Evolutionary conservation across 2,113 vertebrate genomes (phyloP), one percentile per base, ranked within the genome.

Genomic region (Chloroceryle aenea): DNA sequence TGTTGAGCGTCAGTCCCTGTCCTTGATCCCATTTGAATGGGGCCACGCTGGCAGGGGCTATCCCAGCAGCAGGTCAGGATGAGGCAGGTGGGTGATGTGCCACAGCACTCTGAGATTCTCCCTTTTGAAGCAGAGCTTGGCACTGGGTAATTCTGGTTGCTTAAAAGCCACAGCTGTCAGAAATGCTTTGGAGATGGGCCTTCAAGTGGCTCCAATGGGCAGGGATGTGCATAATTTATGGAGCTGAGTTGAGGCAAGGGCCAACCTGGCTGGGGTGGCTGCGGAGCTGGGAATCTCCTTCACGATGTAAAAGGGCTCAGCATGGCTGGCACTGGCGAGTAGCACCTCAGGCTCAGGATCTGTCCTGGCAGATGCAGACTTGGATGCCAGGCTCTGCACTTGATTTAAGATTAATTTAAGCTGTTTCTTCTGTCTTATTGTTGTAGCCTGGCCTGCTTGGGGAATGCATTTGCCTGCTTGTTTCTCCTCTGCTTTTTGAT

Each of bases 161-260:
- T 96, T 97, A 97, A 97, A 97, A 97, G 97, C 96, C 79, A 90
- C 1, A 30, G 82, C 96, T 97, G 97, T 97, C 97, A 97, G 89
- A 96, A 97, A 63, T 7, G 61, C 82, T 97, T 97, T 97, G 95
- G 94, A 97, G 56, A 95, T 52, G 74, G 85, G 79, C 55, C 95
- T 97, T 97, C 96, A 96, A 91, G 93, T 15, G 21, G 86, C 78
- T 90, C 87, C 21, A 6, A 20, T n/a, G 6, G 87, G 87, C 50
- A 68, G 95, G 67, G 75, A 74, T 32, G 75, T 96, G 81, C 94
- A 97, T 97, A 89, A 97, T 97, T 97, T 43, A 95, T 94, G 81
- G 94, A 76, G 90, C 87, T 91, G 91, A 97, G 92, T 71, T 61
- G 81, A 95, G 95, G 67, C 53, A n/a, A 56, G 67, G 85, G 82